A percentile compares a stretch with the other conserved stretches of the same genome.
phyloP scores from a whole-genome alignment of 1,140 invertebrate genomes.

The Nephotettix cincticeps region DNA sequence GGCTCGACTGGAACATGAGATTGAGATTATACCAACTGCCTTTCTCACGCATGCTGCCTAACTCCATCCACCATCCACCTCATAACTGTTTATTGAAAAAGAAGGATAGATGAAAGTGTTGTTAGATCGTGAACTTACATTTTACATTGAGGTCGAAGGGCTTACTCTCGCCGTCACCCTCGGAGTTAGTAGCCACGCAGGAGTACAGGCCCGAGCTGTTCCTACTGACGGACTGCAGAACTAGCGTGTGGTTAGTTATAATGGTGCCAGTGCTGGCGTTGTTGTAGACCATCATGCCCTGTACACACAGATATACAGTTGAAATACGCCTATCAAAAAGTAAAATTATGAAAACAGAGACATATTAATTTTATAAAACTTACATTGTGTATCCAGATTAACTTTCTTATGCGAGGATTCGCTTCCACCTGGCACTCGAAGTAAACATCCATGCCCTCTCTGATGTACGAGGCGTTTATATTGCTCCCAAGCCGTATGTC shows the following conservation, averaged over 20 bases:
- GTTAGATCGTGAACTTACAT: slow-evolving; percentile 78
- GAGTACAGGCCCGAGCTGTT: slow-evolving; percentile 76
- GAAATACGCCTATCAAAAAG: no score
- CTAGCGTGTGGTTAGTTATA: slow-evolving; percentile 83
- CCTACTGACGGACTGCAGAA: slow-evolving; percentile 76
- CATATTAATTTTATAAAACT: no score
- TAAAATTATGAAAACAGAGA: slow-evolving; percentile 16
- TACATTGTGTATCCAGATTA: slow-evolving; percentile 82
- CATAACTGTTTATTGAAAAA: no score
- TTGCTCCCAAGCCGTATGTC: slow-evolving; percentile 75
- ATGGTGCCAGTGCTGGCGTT: slow-evolving; percentile 76
- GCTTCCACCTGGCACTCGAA: slow-evolving; percentile 88
- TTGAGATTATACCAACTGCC: no score
- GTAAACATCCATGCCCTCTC: slow-evolving; percentile 85
- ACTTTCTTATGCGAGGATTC: slow-evolving; percentile 82
- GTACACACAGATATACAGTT: no score
- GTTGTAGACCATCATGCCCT: slow-evolving; percentile 58
- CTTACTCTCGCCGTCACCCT: slow-evolving; percentile 84
- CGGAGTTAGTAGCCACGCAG: slow-evolving; percentile 78
- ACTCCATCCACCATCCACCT: no score
- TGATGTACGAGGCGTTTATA: slow-evolving; percentile 69
- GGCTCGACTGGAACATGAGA: slow-evolving; percentile 59
- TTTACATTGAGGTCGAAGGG: slow-evolving; percentile 77
- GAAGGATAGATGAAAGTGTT: no score
- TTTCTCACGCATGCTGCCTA: no score